Conservation (phyloP, 2,888 invertebrate genomes). For the Lycaena phlaeas region DNA sequence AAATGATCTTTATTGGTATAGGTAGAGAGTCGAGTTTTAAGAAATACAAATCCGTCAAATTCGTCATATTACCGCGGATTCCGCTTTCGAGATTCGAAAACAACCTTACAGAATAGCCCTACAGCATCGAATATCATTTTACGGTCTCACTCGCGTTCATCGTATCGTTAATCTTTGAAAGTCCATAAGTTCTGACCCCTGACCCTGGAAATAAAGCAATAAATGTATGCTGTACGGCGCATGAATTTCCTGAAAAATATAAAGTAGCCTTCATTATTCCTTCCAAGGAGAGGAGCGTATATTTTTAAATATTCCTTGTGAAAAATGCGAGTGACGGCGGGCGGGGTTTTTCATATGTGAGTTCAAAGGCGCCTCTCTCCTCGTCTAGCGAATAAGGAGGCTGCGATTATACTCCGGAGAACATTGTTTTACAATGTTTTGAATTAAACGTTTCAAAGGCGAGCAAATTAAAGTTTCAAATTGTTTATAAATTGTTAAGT, state of each 20-base stretch:
- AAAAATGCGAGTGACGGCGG: slow-evolving; percentile 29
- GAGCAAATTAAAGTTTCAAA: slow-evolving; percentile 2
- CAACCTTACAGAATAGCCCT: too few relatives aligned
- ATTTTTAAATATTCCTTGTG: slow-evolving; percentile 45
- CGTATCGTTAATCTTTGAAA: too few relatives aligned
- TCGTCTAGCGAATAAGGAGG: slow-evolving; percentile 15
- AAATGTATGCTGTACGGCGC: slow-evolving; percentile 31
- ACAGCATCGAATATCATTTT: too few relatives aligned
- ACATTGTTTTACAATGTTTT: not conserved
- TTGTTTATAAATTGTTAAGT: not conserved
- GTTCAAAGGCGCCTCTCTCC: slow-evolving; percentile 4
- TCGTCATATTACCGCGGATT: too few relatives aligned
- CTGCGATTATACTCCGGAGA: not conserved
- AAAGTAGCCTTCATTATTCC: slow-evolving; percentile 58
- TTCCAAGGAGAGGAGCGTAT: slow-evolving; percentile 34
- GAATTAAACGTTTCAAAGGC: slow-evolving; percentile 6
- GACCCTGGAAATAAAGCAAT: slow-evolving; percentile 11
- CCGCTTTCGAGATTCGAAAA: too few relatives aligned
- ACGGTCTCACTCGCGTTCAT: too few relatives aligned
- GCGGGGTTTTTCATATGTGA: slow-evolving; percentile 2
- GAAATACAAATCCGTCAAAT: too few relatives aligned
- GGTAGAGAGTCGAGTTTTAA: too few relatives aligned
- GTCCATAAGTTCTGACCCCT: too few relatives aligned
- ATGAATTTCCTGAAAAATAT: slow-evolving; percentile 52
- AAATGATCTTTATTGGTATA: too few relatives aligned